Percentiles rank a stretch among this genome's conserved stretches.
phyloP scores from a whole-genome alignment of 2,888 invertebrate genomes.

The Eilema depressum region DNA sequence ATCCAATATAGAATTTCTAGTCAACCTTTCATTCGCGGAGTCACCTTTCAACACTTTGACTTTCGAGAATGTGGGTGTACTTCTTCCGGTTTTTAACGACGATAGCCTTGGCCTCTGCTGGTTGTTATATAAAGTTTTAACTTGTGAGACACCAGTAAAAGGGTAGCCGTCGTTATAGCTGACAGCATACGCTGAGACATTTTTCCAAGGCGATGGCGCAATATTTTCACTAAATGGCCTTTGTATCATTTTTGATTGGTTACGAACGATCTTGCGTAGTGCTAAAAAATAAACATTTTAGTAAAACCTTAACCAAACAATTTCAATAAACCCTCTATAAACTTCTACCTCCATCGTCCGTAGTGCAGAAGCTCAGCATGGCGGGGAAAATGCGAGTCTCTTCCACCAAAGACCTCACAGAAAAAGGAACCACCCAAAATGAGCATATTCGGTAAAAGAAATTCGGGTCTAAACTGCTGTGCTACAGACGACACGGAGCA shows the following conservation, averaged over 20 bases:
- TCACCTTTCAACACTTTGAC: slow-evolving; percentile 52
- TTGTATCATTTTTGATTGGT: slow-evolving; percentile 80
- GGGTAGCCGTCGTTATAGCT: not conserved
- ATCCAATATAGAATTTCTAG: slow-evolving; percentile 59
- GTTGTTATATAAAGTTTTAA: slow-evolving; percentile 63
- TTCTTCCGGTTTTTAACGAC: slow-evolving; percentile 56
- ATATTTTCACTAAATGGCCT: slow-evolving; percentile 70
- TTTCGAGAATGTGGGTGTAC: slow-evolving; percentile 58
- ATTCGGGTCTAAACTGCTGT: not conserved
- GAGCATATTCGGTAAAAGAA: not conserved
- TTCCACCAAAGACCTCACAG: too few species aligned
- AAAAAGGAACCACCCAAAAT: too few species aligned
- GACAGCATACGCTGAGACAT: slow-evolving; percentile 26
- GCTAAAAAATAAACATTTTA: slow-evolving; percentile 59
- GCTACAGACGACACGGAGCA: not conserved
- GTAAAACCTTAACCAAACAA: not conserved
- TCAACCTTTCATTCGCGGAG: slow-evolving; percentile 57
- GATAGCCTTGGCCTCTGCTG: slow-evolving; percentile 65
- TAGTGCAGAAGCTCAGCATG: too few species aligned
- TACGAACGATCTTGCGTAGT: slow-evolving; percentile 77
- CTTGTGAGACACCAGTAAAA: slow-evolving; percentile 55
- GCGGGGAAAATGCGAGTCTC: too few species aligned
- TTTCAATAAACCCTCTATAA: too few species aligned
- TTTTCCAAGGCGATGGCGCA: slow-evolving; percentile 42
- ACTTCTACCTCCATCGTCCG: too few species aligned